Base-by-base conservation (phyloP, 2,113 vertebrate genomes). In the Anarrhichthys ocellatus region DNA sequence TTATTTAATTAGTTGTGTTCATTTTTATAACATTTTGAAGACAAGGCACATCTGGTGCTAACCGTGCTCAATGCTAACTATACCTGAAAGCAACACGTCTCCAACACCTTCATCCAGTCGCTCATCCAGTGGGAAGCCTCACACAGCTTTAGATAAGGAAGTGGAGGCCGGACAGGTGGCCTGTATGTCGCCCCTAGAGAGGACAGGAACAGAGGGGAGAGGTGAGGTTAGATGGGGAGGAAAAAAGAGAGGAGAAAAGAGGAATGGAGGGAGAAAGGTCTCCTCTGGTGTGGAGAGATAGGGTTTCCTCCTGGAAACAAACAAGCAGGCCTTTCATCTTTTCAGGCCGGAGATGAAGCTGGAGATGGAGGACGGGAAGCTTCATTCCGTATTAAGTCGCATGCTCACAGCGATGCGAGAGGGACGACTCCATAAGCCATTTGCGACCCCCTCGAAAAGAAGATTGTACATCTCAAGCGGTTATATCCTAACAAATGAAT, bases 281-380 rank as follows among this genome's bases (percentile, higher is more conserved):
- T 88, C 48, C 67, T 81, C 72, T 76, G 71, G 75, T 61, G 56
- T 61, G 27, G 42, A 44, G 71, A 89, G 85, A 86, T 89, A 87
- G 62, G 52, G 72, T 82, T 82, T 85, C 76, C 87, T 88, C 54
- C 81, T 82, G 85, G 80, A 77, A 89, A 87, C 84, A 92, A 91
- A 89, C 82, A 86, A 52, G 64, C 52, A 73, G 48, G 72, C 76
- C 84, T 92, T 88, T 93, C 85, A 86, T 89, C 83, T 87, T 76
- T 80, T 84, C 81, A 78, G 77, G 72, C 78, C 81, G 56, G 67
- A 90, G 86, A 92, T 92, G 88, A 92, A 80, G 62, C 34, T 34
- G 40, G 67, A 90, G 77, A 84, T 88, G 78, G 73, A 81, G 78
- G 81, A 80, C 29, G 50, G 56, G 50, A 80, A 80, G 87, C 85